A percentile compares a stretch with the other conserved stretches of the same genome.
phyloP scores from a whole-genome alignment of 2,797 vertebrate genomes.

The Sparus aurata region DNA sequence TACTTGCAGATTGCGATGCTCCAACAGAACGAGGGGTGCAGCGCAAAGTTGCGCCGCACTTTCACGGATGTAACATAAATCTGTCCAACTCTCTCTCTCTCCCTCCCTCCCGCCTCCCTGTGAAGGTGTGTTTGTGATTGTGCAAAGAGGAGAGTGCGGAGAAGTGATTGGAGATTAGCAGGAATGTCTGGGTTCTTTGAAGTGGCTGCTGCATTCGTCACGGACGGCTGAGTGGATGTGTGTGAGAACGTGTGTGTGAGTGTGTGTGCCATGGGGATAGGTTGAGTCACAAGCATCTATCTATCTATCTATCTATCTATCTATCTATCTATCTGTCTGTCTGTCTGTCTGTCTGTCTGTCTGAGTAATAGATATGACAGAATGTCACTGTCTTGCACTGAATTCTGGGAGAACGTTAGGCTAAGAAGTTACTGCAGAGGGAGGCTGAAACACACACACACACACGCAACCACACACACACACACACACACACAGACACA shows the following conservation, averaged over 20 bases:
- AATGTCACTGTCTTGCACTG: no score
- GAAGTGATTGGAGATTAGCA: constrained; percentile 42
- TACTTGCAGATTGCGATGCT: constrained; percentile 68
- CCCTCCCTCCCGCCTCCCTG: neutral
- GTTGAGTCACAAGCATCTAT: constrained; percentile 33
- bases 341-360: no score
- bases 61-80: constrained; percentile 29
- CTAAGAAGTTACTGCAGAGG: no score
- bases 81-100: neutral
- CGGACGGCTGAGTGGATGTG: constrained; percentile 31
- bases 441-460: no score
- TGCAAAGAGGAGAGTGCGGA: constrained; percentile 14
- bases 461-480: no score
- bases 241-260: constrained; percentile 3
- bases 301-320: neutral
- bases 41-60: constrained; percentile 19
- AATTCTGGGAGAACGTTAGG: no score
- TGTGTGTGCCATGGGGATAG: constrained; percentile 16
- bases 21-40: constrained; percentile 44
- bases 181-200: constrained; percentile 52
- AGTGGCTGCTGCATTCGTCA: constrained; percentile 52
- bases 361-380: no score
- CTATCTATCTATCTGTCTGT: neutral
- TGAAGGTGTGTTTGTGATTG: constrained; percentile 16
- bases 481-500: no score